Conservation (phyloP, 2,113 vertebrate species). For the Muntiacus reevesi region DNA sequence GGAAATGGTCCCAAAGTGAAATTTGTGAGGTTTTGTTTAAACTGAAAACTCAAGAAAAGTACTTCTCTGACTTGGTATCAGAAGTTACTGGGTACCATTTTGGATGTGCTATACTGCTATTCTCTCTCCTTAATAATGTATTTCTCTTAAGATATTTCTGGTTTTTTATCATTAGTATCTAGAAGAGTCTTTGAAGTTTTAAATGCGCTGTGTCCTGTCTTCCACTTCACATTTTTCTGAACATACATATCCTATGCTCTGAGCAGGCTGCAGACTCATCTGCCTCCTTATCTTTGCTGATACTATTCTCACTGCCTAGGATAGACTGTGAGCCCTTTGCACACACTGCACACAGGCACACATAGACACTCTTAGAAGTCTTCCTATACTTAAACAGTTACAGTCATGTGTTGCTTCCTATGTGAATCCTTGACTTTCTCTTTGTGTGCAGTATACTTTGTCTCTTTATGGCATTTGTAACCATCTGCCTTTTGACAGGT, state of each 20-base stretch:
- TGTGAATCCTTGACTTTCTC: not conserved
- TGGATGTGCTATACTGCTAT: not conserved
- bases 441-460: not conserved
- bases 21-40: not conserved
- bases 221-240: not conserved
- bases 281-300: not conserved
- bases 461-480: not conserved
- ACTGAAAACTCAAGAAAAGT: not conserved
- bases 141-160: not conserved
- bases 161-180: not conserved
- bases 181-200: not conserved
- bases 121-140: not conserved
- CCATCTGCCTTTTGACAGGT: not conserved
- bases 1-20: not conserved
- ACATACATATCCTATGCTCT: not conserved
- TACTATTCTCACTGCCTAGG: not conserved
- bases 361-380: not conserved
- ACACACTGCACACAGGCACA: not conserved
- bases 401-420: not conserved
- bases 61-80: not conserved
- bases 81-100: not conserved
- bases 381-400: not conserved
- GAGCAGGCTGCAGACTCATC: not conserved
- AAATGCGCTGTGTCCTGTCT: not conserved
- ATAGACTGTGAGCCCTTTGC: not conserved